A percentile compares a stretch with the other conserved stretches of the same genome.
Evolutionary conservation across 2,888 invertebrate genomes (phyloP).

Genomic region (Aleiodes leptofemur): DNA sequence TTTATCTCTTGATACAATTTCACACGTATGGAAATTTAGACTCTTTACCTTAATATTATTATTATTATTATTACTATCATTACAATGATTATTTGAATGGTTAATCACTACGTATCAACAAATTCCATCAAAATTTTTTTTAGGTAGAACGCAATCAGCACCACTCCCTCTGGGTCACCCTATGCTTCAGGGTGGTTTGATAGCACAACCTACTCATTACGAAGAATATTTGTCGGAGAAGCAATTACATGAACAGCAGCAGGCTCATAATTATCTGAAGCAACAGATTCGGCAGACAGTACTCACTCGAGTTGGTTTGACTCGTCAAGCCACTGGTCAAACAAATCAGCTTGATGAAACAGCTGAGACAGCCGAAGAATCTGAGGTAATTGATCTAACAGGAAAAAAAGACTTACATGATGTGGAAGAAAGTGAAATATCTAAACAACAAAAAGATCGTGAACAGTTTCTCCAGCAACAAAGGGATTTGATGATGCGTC

Average conservation of each 20-base stretch:
- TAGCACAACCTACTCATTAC: constrained; percentile 76
- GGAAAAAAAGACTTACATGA: constrained; percentile 78
- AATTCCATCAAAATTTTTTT: background rate
- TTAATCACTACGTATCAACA: background rate
- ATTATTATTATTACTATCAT: no score
- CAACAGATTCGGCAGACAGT: constrained; percentile 94
- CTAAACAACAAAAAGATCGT: constrained; percentile 78
- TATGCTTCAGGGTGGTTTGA: constrained; percentile 79
- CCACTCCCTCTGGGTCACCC: constrained; percentile 94
- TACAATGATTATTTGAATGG: background rate
- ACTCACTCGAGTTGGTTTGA: constrained; percentile 81
- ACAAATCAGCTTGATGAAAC: constrained; percentile 81
- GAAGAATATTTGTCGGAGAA: constrained; percentile 78
- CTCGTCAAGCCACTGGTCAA: constrained; percentile 77
- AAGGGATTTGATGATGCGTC: constrained; percentile 80
- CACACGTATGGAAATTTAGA: constrained; percentile 1
- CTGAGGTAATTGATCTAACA: constrained; percentile 86
- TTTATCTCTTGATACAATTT: background rate
- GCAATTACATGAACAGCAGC: constrained; percentile 77
- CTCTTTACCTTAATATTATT: no score
- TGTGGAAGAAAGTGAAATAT: constrained; percentile 76
- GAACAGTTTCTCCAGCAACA: constrained; percentile 82
- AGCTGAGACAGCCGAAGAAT: constrained; percentile 71
- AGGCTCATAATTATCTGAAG: constrained; percentile 81
- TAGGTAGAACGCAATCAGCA: constrained; percentile 95